Evolutionary conservation across 2,797 vertebrate genomes (phyloP).

Genomic region (Forpus xanthops): DNA sequence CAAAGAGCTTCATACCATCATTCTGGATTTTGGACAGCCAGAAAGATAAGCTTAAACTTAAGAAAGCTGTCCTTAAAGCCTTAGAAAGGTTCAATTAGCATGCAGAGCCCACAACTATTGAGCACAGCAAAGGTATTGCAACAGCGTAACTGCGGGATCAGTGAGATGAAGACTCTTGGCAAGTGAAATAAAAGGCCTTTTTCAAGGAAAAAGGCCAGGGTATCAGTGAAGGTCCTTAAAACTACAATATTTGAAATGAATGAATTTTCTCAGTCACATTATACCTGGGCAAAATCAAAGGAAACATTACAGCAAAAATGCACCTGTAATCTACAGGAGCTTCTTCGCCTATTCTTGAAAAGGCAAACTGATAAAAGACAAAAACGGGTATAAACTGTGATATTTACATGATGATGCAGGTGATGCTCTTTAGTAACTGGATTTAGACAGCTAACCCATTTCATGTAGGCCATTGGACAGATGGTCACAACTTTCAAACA

Average conservation of each 20-base stretch:
- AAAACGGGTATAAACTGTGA: not conserved
- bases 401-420: slow-evolving; percentile 14
- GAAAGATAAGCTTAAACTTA: not conserved
- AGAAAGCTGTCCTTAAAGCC: not conserved
- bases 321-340: not conserved
- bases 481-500: slow-evolving; percentile 60
- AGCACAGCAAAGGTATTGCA: not conserved
- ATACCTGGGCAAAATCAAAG: not conserved
- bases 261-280: not conserved
- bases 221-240: not conserved
- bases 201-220: not conserved
- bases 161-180: not conserved
- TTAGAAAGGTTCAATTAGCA: not conserved
- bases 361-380: not conserved
- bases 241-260: not conserved
- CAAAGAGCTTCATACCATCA: not conserved
- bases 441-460: slow-evolving; percentile 9
- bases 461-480: slow-evolving; percentile 50
- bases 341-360: not conserved
- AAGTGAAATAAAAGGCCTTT: not conserved
- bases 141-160: not conserved
- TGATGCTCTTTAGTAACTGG: slow-evolving; percentile 40
- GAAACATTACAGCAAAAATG: not conserved
- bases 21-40: not conserved
- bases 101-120: not conserved